A percentile compares a stretch with the other conserved stretches of the same genome.
Conservation (phyloP, 2,888 invertebrate genomes). For the Alitta virens region DNA sequence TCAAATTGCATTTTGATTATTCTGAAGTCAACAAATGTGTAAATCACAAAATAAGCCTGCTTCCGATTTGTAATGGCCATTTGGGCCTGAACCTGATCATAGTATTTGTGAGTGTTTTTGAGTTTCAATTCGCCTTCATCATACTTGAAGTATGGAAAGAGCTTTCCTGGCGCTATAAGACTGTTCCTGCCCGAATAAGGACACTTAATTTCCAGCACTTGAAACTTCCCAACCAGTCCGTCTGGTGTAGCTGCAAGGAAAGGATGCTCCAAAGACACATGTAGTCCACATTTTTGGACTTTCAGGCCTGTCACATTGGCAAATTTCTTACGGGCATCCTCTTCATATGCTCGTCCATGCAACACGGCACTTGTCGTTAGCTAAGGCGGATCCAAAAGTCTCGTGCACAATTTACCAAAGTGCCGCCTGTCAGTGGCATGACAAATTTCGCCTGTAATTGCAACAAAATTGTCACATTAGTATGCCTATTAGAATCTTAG, state of each 20-base stretch:
- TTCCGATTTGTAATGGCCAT: slow-evolving; percentile 16
- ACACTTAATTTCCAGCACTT: slow-evolving; percentile 27
- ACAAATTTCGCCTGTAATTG: too few relatives aligned
- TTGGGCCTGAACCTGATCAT: slow-evolving; percentile 28
- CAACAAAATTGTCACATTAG: too few relatives aligned
- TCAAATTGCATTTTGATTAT: slow-evolving; percentile 10
- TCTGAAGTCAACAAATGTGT: slow-evolving; percentile 10
- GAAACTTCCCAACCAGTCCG: slow-evolving; percentile 20
- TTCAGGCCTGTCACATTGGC: neutral
- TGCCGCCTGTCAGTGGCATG: too few relatives aligned
- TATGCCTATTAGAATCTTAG: too few relatives aligned
- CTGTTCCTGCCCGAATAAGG: slow-evolving; percentile 13
- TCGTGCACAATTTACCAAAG: too few relatives aligned
- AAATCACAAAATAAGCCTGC: slow-evolving; percentile 22
- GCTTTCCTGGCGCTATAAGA: too few relatives aligned
- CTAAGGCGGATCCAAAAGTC: neutral
- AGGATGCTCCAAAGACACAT: slow-evolving; percentile 11
- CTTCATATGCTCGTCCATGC: slow-evolving; percentile 27
- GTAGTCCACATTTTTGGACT: slow-evolving; percentile 22
- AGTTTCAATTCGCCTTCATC: slow-evolving; percentile 17
- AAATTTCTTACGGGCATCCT: slow-evolving; percentile 15
- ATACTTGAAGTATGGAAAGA: too few relatives aligned
- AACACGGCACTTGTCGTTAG: slow-evolving; percentile 9
- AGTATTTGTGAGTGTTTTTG: slow-evolving; percentile 21
- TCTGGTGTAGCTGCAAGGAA: slow-evolving; percentile 27